Conservation (phyloP, 2,888 invertebrate genomes). For the Macrosoma leucophasiata region DNA sequence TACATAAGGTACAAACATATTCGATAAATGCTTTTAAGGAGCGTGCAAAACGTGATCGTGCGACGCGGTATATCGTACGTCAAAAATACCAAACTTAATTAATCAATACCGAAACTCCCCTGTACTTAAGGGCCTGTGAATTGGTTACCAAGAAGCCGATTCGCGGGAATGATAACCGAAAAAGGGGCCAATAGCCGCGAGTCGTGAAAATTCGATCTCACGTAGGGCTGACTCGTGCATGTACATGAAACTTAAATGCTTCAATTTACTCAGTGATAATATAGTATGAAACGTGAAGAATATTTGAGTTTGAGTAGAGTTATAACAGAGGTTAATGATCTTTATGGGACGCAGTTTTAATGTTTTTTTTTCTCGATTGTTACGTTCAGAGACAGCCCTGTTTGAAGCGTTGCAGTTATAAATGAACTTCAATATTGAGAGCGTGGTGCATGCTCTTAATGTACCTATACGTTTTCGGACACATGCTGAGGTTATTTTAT, state of each 20-base stretch:
- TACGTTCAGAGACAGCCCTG: no score
- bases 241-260: no score
- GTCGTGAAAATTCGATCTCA: conserved; percentile 49
- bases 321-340: no score
- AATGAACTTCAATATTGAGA: no score
- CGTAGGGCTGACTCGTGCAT: conserved; percentile 22
- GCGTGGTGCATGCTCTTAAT: conserved; percentile 59
- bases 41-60: neutral
- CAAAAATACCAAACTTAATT: conserved; percentile 31
- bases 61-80: conserved; percentile 1
- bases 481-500: conserved; percentile 45
- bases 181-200: conserved; percentile 46
- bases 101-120: conserved; percentile 40
- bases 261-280: no score
- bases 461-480: conserved; percentile 44
- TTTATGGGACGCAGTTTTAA: no score
- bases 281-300: no score
- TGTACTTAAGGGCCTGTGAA: conserved; percentile 47
- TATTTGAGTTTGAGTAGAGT: no score
- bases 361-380: no score
- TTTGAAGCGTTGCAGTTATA: no score
- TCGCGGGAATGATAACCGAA: conserved; percentile 46
- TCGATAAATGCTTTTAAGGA: no score
- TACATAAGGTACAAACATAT: conserved; percentile 1
- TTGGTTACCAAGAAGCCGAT: conserved; percentile 57